Conservation (phyloP, 2,797 vertebrate species). For the Pangasius macronema region DNA sequence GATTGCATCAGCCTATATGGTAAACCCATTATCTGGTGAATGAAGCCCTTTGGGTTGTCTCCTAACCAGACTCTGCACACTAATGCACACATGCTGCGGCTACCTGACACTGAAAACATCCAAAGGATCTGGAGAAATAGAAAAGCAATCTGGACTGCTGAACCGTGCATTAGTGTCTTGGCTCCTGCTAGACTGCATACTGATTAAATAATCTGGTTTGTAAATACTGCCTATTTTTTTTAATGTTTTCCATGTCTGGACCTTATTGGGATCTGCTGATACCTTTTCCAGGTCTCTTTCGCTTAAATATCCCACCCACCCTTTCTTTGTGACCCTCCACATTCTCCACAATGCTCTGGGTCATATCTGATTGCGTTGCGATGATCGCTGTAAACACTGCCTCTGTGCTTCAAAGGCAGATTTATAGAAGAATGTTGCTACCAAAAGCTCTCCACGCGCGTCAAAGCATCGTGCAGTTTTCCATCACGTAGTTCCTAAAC, state of each 20-base stretch:
- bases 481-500: constrained; percentile 48
- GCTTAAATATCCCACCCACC: constrained; percentile 49
- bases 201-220: constrained; percentile 64
- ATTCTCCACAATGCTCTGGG: constrained; percentile 36
- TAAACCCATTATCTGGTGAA: constrained; percentile 53
- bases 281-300: constrained; percentile 56
- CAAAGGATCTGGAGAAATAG: constrained; percentile 57
- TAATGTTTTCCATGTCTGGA: constrained; percentile 55
- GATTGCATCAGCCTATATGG: constrained; percentile 50
- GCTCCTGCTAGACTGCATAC: constrained; percentile 55
- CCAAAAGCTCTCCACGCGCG: constrained; percentile 29
- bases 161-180: constrained; percentile 51
- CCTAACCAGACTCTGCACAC: constrained; percentile 35
- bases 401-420: constrained; percentile 43
- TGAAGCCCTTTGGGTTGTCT: constrained; percentile 40
- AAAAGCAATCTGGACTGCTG: constrained; percentile 52
- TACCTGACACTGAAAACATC: constrained; percentile 58
- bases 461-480: constrained; percentile 45
- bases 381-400: constrained; percentile 29
- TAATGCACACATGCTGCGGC: constrained; percentile 50
- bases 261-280: constrained; percentile 55
- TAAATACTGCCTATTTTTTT: constrained; percentile 60
- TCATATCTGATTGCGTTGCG: constrained; percentile 28
- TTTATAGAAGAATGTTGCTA: constrained; percentile 50
- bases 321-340: constrained; percentile 25